These are phyloP conservation scores for Orestias chungarensis DNA, from an alignment of 2,797 vertebrate species.

Conservation along the genomic window DNA sequence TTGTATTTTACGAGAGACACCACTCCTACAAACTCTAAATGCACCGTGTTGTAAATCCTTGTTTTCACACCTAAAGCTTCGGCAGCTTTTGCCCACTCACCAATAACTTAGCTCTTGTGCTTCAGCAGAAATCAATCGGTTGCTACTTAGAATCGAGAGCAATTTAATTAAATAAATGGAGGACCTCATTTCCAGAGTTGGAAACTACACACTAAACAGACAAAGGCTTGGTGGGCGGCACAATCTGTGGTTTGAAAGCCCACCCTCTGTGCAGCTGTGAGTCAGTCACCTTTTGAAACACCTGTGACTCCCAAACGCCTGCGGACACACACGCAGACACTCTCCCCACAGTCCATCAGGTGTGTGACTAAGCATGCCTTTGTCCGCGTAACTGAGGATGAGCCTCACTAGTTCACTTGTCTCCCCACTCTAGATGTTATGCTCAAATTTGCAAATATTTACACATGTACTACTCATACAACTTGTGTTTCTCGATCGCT, in stretches of 20 bases:
- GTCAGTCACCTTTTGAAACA: conserved; percentile 49
- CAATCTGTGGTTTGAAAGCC: conserved; percentile 48
- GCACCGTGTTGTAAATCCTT: conserved; percentile 61
- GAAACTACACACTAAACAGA: conserved; percentile 6
- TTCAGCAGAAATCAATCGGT: conserved; percentile 61
- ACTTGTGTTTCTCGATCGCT: too few species aligned
- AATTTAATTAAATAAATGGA: conserved; percentile 73
- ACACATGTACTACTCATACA: too few species aligned
- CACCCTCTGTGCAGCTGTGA: conserved; percentile 45
- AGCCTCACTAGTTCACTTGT: conserved; percentile 52
- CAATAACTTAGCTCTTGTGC: conserved; percentile 49
- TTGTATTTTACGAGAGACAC: neutral
- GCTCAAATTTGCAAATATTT: conserved; percentile 29
- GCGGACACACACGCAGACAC: conserved; percentile 16
- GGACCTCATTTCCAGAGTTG: conserved; percentile 25
- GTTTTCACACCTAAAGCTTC: conserved; percentile 54
- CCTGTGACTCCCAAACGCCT: conserved; percentile 19
- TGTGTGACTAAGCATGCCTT: conserved; percentile 71
- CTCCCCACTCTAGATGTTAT: conserved; percentile 6
- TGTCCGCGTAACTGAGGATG: conserved; percentile 62
- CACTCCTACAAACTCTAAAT: conserved; percentile 34
- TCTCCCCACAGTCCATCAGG: conserved; percentile 66
- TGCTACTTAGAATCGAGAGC: conserved; percentile 56
- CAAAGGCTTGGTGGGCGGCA: conserved; percentile 12
- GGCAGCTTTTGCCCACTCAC: conserved; percentile 39